Conservation (phyloP, 2,113 vertebrate species). For the Tamias sibiricus region DNA sequence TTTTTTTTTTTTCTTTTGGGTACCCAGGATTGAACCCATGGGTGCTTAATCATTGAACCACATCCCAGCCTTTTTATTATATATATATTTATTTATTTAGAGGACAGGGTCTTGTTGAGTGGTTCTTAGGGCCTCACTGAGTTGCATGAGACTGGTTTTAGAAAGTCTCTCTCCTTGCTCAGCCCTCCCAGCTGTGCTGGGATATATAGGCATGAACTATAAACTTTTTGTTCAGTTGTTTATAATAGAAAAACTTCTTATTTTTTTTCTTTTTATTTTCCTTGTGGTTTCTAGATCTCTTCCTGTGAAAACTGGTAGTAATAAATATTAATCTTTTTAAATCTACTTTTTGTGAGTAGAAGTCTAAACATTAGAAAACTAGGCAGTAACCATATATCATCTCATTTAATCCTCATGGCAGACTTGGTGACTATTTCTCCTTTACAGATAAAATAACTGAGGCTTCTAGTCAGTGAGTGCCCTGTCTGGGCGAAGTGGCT, state of each 20-base stretch:
- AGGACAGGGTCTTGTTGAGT: too few relatives aligned
- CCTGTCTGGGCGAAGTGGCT: too few relatives aligned
- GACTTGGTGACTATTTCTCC: not conserved
- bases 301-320: constrained; percentile 3
- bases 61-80: too few relatives aligned
- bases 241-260: constrained; percentile 4
- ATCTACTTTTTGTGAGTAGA: not conserved
- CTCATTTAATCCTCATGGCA: not conserved
- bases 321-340: constrained; percentile 36
- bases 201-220: too few relatives aligned
- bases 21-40: too few relatives aligned
- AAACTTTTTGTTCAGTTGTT: not conserved
- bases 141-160: too few relatives aligned
- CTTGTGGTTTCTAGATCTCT: not conserved
- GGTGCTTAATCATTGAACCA: too few relatives aligned
- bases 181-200: too few relatives aligned
- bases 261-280: not conserved
- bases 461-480: not conserved
- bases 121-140: too few relatives aligned
- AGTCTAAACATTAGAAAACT: not conserved
- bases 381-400: not conserved
- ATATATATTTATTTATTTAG: too few relatives aligned
- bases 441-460: not conserved
- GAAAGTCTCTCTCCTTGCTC: too few relatives aligned
- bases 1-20: not conserved